A percentile compares a stretch with the other conserved stretches of the same genome.
Evolutionary conservation across 2,113 vertebrate genomes (phyloP).

Genomic region (Callipepla californica): DNA sequence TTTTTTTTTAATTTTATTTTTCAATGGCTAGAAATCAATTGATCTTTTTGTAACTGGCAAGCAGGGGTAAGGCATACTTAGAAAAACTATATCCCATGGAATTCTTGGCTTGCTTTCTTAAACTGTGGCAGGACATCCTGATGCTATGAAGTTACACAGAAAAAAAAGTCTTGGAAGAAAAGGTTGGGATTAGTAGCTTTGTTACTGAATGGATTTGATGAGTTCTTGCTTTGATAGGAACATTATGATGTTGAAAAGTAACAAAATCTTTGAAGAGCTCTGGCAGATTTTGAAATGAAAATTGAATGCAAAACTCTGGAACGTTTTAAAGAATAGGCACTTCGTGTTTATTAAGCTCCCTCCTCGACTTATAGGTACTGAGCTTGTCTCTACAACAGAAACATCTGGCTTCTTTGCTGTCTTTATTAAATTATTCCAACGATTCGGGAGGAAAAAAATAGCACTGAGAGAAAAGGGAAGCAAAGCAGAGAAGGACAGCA

Average conservation of each 20-base stretch:
- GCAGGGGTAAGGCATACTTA: slow-evolving; percentile 25
- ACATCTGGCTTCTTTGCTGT: slow-evolving; percentile 71
- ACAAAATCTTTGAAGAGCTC: slow-evolving; percentile 52
- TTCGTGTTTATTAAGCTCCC: slow-evolving; percentile 45
- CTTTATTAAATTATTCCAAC: slow-evolving; percentile 60
- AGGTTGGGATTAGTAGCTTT: slow-evolving; percentile 58
- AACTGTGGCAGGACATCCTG: slow-evolving; percentile 70
- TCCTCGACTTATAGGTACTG: slow-evolving; percentile 64
- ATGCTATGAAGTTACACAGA: slow-evolving; percentile 66
- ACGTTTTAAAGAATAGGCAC: slow-evolving; percentile 33
- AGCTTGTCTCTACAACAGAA: slow-evolving; percentile 52
- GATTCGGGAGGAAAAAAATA: background rate
- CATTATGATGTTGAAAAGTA: slow-evolving; percentile 67
- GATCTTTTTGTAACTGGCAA: slow-evolving; percentile 58
- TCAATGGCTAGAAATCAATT: slow-evolving; percentile 53
- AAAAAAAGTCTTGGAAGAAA: slow-evolving; percentile 57
- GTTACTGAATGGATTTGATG: slow-evolving; percentile 53
- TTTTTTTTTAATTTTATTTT: slow-evolving; percentile 25
- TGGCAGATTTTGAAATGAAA: background rate
- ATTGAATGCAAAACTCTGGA: slow-evolving; percentile 60
- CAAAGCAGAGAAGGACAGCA: background rate
- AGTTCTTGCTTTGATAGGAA: slow-evolving; percentile 65
- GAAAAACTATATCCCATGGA: slow-evolving; percentile 62
- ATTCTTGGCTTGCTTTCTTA: slow-evolving; percentile 62
- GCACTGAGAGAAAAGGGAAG: background rate